Percentiles rank a stretch among this genome's conserved stretches.
Evolutionary conservation across 2,797 vertebrate species (phyloP).

Genomic region (Phataginus tricuspis): DNA sequence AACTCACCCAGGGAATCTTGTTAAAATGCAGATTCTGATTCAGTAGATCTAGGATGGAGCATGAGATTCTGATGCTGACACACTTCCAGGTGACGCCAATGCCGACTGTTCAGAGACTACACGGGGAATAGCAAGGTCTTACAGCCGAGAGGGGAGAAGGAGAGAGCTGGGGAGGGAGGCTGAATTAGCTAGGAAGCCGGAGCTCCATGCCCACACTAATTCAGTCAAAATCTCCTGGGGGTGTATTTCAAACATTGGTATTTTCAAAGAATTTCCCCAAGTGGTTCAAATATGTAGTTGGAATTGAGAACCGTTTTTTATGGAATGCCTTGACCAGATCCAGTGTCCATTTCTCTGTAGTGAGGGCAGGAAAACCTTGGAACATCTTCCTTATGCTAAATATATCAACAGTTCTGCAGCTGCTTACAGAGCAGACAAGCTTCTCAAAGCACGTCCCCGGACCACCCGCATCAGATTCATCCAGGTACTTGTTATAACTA

Average conservation of each 20-base stretch:
- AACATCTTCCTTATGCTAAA: background rate
- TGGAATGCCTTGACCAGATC: background rate
- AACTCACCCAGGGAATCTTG: background rate
- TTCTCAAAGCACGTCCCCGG: background rate
- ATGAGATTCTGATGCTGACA: constrained; percentile 6
- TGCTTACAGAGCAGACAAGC: background rate
- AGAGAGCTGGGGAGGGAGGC: background rate
- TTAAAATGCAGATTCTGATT: constrained; percentile 51
- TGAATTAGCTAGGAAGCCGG: background rate
- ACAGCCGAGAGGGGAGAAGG: background rate
- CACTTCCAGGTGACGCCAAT: background rate
- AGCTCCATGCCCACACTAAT: background rate
- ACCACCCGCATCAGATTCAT: background rate
- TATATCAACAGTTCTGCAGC: background rate
- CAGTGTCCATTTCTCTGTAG: background rate
- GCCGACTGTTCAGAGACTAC: background rate
- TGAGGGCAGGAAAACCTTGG: background rate
- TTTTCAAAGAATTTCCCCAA: background rate
- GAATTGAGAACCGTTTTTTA: constrained; percentile 16
- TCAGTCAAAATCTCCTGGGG: constrained; percentile 15
- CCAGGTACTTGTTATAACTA: background rate
- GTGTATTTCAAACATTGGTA: background rate
- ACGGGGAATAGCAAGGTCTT: constrained; percentile 1
- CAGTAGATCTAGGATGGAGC: background rate
- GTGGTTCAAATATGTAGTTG: constrained; percentile 1